Percentiles rank a stretch among this genome's conserved stretches.
Conservation (phyloP, 2,888 invertebrate genomes). For the Diachrysia chrysitis region DNA sequence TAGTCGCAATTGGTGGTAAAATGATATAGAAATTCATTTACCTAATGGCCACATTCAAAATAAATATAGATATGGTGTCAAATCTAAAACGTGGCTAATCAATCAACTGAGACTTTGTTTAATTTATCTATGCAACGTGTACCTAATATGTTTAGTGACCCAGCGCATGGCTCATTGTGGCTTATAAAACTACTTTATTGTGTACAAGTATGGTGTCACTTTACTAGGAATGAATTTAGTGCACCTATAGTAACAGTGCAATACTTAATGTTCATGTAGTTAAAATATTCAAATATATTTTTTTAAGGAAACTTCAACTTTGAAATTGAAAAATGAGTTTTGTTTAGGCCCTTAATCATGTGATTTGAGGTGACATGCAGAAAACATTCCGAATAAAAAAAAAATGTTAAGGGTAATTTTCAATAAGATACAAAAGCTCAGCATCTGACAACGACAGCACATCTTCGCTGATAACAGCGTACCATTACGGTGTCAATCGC, state of each 20-base stretch:
- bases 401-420: too few relatives aligned
- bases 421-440: not conserved
- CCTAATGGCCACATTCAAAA: too few relatives aligned
- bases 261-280: not conserved
- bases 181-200: not conserved
- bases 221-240: not conserved
- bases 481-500: not conserved
- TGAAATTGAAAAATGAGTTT: not conserved
- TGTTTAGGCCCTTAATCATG: not conserved
- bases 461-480: not conserved
- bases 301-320: too few relatives aligned
- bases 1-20: too few relatives aligned
- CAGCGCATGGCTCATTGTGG: slow-evolving; percentile 9
- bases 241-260: not conserved
- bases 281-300: too few relatives aligned
- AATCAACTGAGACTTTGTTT: slow-evolving; percentile 11
- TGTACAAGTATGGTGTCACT: slow-evolving; percentile 9
- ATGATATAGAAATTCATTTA: too few relatives aligned
- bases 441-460: not conserved
- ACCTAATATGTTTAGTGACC: slow-evolving; percentile 9
- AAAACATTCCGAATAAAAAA: not conserved
- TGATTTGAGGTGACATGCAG: too few relatives aligned
- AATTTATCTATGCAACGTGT: slow-evolving; percentile 16
- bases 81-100: slow-evolving; percentile 35
- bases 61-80: not conserved